phyloP scores from a whole-genome alignment of 2,797 vertebrate genomes.

The Tapirus indicus region DNA sequence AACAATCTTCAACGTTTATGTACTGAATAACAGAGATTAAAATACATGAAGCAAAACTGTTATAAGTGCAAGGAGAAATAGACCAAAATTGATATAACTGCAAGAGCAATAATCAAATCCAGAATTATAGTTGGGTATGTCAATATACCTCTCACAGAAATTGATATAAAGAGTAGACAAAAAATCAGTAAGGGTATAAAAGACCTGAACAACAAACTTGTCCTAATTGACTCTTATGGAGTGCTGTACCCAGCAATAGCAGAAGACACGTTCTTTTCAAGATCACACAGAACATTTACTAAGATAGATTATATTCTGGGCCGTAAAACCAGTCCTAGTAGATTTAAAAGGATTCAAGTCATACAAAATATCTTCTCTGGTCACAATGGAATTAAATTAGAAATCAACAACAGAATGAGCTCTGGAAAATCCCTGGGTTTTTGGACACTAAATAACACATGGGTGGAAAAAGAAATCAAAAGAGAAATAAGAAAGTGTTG shows the following conservation, averaged over 20 bases:
- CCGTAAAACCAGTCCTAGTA: background rate
- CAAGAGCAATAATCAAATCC: background rate
- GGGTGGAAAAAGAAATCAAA: background rate
- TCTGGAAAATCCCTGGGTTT: background rate
- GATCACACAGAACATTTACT: background rate
- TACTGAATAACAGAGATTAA: background rate
- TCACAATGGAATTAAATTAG: background rate
- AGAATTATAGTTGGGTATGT: background rate
- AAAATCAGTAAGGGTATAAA: background rate
- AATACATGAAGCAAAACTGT: background rate
- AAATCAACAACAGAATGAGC: background rate
- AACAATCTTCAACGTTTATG: background rate
- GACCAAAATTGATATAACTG: background rate
- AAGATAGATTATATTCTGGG: background rate
- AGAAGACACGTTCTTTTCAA: background rate
- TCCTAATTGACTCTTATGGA: too few relatives aligned
- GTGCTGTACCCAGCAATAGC: background rate
- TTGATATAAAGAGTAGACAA: background rate
- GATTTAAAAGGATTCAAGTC: background rate
- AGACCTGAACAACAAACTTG: background rate
- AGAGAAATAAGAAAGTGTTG: background rate
- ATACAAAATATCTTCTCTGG: background rate
- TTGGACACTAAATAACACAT: background rate
- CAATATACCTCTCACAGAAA: background rate
- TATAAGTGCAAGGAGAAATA: background rate